These are phyloP conservation scores for Galemys pyrenaicus DNA, from an alignment of 2,113 vertebrate genomes.

Conservation along the genomic window DNA sequence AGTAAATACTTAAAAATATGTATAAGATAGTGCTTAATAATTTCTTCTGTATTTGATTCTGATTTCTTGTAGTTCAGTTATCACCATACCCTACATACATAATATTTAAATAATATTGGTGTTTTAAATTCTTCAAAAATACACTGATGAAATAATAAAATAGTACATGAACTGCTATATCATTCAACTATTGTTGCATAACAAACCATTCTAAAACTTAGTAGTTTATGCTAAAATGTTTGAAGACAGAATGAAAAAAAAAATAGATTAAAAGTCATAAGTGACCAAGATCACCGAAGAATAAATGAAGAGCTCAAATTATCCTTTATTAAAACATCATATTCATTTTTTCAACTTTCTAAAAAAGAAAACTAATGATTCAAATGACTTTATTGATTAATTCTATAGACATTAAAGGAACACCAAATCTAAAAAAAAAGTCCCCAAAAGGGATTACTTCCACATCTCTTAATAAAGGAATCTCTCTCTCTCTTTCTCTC, in stretches of 20 bases:
- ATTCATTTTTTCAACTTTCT: background rate
- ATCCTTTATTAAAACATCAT: background rate
- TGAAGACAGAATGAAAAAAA: background rate
- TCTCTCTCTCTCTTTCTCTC: too few species aligned
- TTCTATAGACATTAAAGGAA: background rate
- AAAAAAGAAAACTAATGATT: background rate
- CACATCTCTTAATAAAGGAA: background rate
- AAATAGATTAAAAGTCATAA: background rate
- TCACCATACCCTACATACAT: background rate
- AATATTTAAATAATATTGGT: background rate
- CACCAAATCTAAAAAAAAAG: background rate
- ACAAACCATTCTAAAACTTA: background rate
- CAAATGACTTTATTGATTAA: background rate
- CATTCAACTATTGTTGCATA: background rate
- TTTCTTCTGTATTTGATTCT: background rate
- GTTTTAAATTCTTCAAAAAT: background rate
- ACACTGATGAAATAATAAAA: background rate
- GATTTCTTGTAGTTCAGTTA: background rate
- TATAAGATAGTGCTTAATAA: background rate
- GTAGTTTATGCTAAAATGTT: background rate
- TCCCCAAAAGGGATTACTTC: background rate
- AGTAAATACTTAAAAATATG: background rate
- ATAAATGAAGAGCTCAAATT: background rate
- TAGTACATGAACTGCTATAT: background rate
- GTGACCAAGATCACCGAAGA: background rate